Base-by-base conservation (phyloP, 1,140 invertebrate species). In the Drosophila obscura region DNA sequence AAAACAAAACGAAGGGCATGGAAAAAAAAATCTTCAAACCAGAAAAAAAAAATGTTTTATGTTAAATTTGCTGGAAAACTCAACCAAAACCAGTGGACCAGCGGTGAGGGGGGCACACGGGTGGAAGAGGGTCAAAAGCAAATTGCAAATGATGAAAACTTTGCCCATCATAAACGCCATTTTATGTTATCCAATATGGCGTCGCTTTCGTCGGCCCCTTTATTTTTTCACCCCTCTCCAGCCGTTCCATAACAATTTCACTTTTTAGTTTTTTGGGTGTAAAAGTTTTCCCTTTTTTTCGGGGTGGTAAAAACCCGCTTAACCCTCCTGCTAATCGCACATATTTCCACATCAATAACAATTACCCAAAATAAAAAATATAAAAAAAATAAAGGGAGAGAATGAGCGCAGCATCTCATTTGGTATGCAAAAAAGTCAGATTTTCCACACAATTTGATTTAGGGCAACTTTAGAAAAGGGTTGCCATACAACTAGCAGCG, bases 161-260 rank as follows among this genome's bases (percentile, higher is more conserved):
- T 80, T 80, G 78, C 66, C 78, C 78, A 80, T 80, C 78, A 81
- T 81, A 80, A 81, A 81, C 78, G 78, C 78, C 78, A 81, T 81
- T 81, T 81, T 67, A 80, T 80, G 77, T 80, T 80, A 80, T 75
- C 77, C 77, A 80, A 80, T 80, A 80, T 80, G 77, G 77, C 77
- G 77, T 80, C 62, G 46, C 51, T 58, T 56, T 50, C 60, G 65
- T 28, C 60, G 43, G 52, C 58, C n/a, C 8, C 22, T 44, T 19
- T 44, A 22, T 43, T 49, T 11, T 15, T 39, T 13, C 8, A n/a
- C 13, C 35, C 19, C 11, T 15, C 35, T 51, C 26, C 52, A n/a
- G 2, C 8, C 52, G 65, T 5, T 39, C 55, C 65, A 80, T 80
- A 72, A 80, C 68, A 80, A 76, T 80, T 80, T 80, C 77, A 80